Evolutionary conservation across 1,140 invertebrate species (phyloP).

Genomic region (Heliconius eleuchia): DNA sequence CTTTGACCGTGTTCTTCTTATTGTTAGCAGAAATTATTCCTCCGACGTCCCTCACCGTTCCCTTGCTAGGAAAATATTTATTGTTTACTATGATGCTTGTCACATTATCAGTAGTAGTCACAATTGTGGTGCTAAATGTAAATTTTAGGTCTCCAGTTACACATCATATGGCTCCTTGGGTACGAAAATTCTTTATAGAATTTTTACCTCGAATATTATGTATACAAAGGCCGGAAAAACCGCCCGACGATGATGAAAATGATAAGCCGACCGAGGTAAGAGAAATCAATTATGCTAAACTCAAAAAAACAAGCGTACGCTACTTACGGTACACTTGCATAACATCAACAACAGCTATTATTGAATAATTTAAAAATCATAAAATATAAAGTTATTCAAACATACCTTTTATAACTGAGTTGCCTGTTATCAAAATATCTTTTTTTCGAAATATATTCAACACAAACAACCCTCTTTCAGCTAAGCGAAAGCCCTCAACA

Average conservation of each 20-base stretch:
- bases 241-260: conserved; percentile 84
- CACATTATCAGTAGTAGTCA: conserved; percentile 98
- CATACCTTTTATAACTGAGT: conserved; percentile 56
- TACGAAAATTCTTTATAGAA: conserved; percentile 93
- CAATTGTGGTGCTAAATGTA: conserved; percentile 98
- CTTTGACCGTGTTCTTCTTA: conserved; percentile 99
- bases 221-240: conserved; percentile 91
- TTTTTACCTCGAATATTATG: conserved; percentile 92
- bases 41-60: conserved; percentile 98
- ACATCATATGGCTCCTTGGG: conserved; percentile 96
- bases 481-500: conserved; percentile 57
- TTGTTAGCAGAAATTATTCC: conserved; percentile 99
- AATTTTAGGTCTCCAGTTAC: conserved; percentile 99
- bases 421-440: conserved; percentile 61
- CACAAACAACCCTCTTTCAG: conserved; percentile 63
- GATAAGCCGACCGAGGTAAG: conserved; percentile 85
- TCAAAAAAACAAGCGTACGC: not conserved
- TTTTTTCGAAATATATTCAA: conserved; percentile 61
- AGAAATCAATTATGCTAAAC: conserved; percentile 24
- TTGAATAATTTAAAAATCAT: not conserved
- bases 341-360: not conserved
- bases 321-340: not conserved
- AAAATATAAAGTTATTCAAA: not conserved
- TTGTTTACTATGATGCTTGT: conserved; percentile 99
- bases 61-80: conserved; percentile 98